Evolutionary conservation across 2,797 vertebrate species (phyloP).

Genomic region (Takifugu ocellatus): DNA sequence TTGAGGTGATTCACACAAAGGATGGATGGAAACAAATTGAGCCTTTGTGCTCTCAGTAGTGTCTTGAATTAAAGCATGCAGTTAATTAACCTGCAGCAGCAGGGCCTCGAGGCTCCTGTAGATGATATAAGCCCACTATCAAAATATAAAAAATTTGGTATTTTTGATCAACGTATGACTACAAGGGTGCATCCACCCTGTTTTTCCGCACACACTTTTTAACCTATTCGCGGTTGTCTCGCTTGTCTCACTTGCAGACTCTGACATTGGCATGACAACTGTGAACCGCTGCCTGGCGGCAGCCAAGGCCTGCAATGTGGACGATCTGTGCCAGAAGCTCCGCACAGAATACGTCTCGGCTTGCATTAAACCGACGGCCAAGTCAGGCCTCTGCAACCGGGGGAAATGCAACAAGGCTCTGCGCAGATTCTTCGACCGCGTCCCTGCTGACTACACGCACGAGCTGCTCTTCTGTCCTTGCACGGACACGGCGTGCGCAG

Average conservation of each 20-base stretch:
- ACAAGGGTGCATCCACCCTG: no score
- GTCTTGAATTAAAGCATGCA: no score
- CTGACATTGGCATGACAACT: slow-evolving; percentile 79
- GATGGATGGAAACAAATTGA: no score
- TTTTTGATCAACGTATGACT: no score
- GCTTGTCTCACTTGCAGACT: slow-evolving; percentile 73
- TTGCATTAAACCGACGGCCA: slow-evolving; percentile 84
- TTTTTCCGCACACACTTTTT: no score
- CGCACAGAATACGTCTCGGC: slow-evolving; percentile 89
- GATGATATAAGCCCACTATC: no score
- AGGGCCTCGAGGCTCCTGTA: no score
- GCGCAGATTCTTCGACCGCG: slow-evolving; percentile 92
- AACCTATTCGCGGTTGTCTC: slow-evolving; percentile 3
- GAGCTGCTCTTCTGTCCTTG: slow-evolving; percentile 97
- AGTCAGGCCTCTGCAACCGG: slow-evolving; percentile 82
- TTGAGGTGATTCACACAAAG: no score
- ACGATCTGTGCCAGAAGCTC: slow-evolving; percentile 86
- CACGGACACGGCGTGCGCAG: slow-evolving; percentile 84
- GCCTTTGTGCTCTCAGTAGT: no score
- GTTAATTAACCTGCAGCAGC: no score
- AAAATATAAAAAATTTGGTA: no score
- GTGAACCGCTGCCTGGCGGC: slow-evolving; percentile 93
- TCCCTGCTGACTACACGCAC: slow-evolving; percentile 88
- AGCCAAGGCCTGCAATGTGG: slow-evolving; percentile 94
- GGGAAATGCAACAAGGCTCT: slow-evolving; percentile 92